Evolutionary conservation across 1,140 invertebrate genomes (phyloP), one percentile per base, ranked within the genome.

Genomic region (Trigoniulus corallinus): DNA sequence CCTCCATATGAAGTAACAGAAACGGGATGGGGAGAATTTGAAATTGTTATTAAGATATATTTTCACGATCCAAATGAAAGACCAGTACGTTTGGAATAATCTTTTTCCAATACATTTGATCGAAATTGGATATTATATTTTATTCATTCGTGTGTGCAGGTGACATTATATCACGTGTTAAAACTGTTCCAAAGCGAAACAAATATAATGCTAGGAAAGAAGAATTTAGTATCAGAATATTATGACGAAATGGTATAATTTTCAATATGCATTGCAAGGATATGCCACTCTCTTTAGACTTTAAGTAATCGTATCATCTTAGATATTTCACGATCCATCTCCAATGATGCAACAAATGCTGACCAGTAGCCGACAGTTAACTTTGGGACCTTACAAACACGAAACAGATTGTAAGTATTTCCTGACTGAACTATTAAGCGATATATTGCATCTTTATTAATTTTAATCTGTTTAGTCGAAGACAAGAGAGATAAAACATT

Each of bases 11-110:
- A 98, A 74, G 78, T 99, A 0, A 91, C 83, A 0, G 96, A 99
- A 71, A 98, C 95, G 47, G 96, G 95, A 1, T 99, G 96, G 95
- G 96, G 96, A 59, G 96, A 99, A 71, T 99, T 99, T 71, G 96
- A 98, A 70, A 86, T 98, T 57, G 83, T 91, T 24, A 97, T 98
- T 21, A 97, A 98, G 67, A 89, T 99, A 50, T 93, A 91, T 68
- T 98, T 98, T 62, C 80, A 89, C 62, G 96, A 99, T 74, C 84
- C 88, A 3, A 94, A 92, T 66, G 95, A 97, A 70, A 73, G 87
- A 69, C 84, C 87, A 26, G 92, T 92, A 69, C 80, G 75, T 76
- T n/a, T n/a, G n/a, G n/a, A n/a, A n/a, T n/a, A n/a, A n/a, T n/a
- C n/a, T n/a, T n/a, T n/a, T n/a, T n/a, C n/a, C n/a, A 44, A 39